Conservation (phyloP, 1,140 invertebrate genomes). For the Drosophila ambigua region DNA sequence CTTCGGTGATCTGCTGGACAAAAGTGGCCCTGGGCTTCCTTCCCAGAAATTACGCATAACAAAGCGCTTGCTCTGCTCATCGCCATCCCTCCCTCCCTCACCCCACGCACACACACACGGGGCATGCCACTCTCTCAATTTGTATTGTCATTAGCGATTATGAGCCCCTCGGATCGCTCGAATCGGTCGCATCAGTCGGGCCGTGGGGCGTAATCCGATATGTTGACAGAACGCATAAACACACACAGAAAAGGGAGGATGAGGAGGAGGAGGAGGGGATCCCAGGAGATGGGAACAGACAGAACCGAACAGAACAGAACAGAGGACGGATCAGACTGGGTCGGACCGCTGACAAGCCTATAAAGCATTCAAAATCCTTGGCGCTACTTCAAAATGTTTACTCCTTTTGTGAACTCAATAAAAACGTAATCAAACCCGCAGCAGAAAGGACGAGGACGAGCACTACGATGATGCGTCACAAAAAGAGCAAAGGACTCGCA, state of each 20-base stretch:
- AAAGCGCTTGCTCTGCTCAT: constrained; percentile 44
- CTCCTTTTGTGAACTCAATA: constrained; percentile 71
- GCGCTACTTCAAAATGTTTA: constrained; percentile 82
- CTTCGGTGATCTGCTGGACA: constrained; percentile 48
- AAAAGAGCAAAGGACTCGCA: constrained; percentile 45
- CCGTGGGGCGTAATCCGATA: constrained; percentile 69
- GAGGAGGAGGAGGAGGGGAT: not conserved
- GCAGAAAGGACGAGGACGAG: constrained; percentile 26
- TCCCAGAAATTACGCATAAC: constrained; percentile 72
- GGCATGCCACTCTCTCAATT: constrained; percentile 50
- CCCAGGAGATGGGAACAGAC: constrained; percentile 1
- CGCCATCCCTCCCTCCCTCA: constrained; percentile 14
- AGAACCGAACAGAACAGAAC: not conserved
- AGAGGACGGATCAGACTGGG: constrained; percentile 6
- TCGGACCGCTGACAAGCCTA: constrained; percentile 68
- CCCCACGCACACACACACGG: no score
- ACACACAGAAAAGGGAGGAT: constrained; percentile 9
- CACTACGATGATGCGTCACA: constrained; percentile 54
- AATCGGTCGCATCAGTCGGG: constrained; percentile 12
- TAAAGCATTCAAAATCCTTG: constrained; percentile 68
- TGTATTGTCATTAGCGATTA: constrained; percentile 82
- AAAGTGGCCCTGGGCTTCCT: constrained; percentile 67
- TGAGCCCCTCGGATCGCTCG: constrained; percentile 41
- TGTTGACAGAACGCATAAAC: constrained; percentile 74
- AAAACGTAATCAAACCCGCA: constrained; percentile 79